Percentiles rank a stretch among this genome's conserved stretches.
Conservation (phyloP, 1,140 invertebrate genomes). For the Dolichoris vasculosae region DNA sequence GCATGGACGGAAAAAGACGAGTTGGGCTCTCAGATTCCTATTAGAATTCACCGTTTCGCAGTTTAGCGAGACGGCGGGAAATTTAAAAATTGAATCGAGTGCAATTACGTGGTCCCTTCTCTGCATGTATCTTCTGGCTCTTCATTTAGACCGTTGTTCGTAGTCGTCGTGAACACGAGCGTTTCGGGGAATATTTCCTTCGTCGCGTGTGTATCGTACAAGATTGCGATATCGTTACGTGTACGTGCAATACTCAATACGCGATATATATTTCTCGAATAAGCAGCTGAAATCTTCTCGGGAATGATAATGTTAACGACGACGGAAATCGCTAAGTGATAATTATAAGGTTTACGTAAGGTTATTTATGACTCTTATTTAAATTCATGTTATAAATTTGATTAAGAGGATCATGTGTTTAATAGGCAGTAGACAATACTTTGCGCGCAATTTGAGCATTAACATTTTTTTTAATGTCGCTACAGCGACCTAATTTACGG, state of each 20-base stretch:
- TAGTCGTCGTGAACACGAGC: background rate
- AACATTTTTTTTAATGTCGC: slow-evolving; percentile 2
- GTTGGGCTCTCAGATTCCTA: background rate
- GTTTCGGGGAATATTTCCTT: slow-evolving; percentile 5
- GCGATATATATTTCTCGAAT: background rate
- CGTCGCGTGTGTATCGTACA: background rate
- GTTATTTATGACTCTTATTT: slow-evolving; percentile 45
- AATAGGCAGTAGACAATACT: background rate
- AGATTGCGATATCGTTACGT: background rate
- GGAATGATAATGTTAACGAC: slow-evolving; percentile 2
- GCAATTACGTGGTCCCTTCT: background rate
- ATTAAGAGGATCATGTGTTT: slow-evolving; percentile 15
- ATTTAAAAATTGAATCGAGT: background rate
- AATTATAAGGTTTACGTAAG: slow-evolving; percentile 44
- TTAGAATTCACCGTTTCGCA: background rate
- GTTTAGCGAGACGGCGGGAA: background rate
- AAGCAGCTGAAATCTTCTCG: slow-evolving; percentile 5
- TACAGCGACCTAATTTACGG: background rate
- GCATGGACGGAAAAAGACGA: too few species aligned
- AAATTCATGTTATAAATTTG: slow-evolving; percentile 23
- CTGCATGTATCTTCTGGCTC: background rate
- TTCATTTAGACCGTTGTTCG: background rate
- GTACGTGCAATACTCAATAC: slow-evolving; percentile 31
- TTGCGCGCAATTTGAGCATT: background rate
- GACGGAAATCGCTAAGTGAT: slow-evolving; percentile 32